Evolutionary conservation across 2,113 vertebrate genomes (phyloP).

Genomic region (Nicator chloris): DNA sequence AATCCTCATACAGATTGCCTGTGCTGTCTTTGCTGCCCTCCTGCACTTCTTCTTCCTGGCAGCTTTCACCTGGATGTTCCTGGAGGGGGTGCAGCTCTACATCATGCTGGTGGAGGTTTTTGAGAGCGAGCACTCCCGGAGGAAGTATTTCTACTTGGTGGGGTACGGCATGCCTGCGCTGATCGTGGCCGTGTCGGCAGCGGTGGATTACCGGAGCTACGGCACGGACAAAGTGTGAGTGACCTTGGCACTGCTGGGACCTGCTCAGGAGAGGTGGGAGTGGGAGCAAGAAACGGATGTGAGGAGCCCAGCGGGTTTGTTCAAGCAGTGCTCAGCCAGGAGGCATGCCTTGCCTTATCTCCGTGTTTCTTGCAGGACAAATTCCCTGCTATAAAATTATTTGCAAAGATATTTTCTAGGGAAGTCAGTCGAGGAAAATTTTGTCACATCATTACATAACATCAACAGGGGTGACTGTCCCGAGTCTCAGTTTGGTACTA

Average conservation of each 20-base stretch:
- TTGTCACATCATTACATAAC: background rate
- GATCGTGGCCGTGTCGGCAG: conserved; percentile 91
- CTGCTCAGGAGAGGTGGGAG: background rate
- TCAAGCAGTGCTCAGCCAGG: background rate
- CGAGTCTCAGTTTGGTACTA: background rate
- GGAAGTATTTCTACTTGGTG: conserved; percentile 93
- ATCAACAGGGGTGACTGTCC: background rate
- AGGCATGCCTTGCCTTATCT: background rate
- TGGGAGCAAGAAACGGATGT: background rate
- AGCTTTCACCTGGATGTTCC: conserved; percentile 99
- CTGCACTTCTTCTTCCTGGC: conserved; percentile 99
- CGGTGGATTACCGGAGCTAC: conserved; percentile 94
- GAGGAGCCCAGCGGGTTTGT: background rate
- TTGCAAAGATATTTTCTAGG: background rate
- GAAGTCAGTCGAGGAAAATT: background rate
- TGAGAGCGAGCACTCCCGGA: conserved; percentile 93
- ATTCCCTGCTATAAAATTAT: background rate
- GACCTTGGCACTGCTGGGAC: background rate
- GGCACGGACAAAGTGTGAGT: conserved; percentile 97
- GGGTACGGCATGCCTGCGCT: conserved; percentile 94
- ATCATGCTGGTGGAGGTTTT: conserved; percentile 99
- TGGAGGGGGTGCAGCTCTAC: conserved; percentile 97
- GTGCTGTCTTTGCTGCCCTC: conserved; percentile 93
- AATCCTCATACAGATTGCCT: conserved; percentile 80
- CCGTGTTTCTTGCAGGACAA: background rate